Evolutionary conservation across 2,888 invertebrate genomes (phyloP), one percentile per base, ranked within the genome.

Genomic region (Andrena dorsata): DNA sequence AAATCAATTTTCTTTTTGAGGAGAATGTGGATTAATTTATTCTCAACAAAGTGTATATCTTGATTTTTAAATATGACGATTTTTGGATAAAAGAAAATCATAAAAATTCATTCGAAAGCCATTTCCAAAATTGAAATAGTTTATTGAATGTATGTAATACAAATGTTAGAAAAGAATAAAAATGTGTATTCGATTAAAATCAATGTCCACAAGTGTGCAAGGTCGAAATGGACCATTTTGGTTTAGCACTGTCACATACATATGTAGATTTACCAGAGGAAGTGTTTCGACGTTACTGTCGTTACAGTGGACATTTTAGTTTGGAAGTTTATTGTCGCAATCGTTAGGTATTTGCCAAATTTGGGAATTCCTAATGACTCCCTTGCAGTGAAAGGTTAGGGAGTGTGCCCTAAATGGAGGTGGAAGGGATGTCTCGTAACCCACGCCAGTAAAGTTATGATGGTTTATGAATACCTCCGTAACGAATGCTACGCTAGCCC

Each of bases 381-480:
- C 65, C 76, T 80, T 75, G 76, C 75, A 61, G 68, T 41, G 73
- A 74, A 86, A 88, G 81, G 76, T 78, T 78, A 70, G 56, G 53
- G 53, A 69, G 71, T 71, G 74, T 73, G 69, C 73, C 78, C 65
- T 66, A 72, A 72, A 76, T 53, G 73, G 82, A 82, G 80, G 83
- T 82, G 86, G 87, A 82, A 82, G 82, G 77, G 75, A 81, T 74
- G 58, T 68, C 63, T 80, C 80, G 83, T 86, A 89, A 88, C 86
- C 86, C 88, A 83, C 86, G 87, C 86, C 84, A 88, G 89, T 86
- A 90, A 92, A 93, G 92, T 93, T 93, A 92, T 91, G 92, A 93
- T 92, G 93, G 91, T 92, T 91, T 91, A 92, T 93, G 93, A 93
- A 93, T 93, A 92, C 92, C 86, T 85, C 90, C 92, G 92, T 93